phyloP scores from a whole-genome alignment of 2,113 vertebrate species.

The Cryptomyrus ogoouensis region DNA sequence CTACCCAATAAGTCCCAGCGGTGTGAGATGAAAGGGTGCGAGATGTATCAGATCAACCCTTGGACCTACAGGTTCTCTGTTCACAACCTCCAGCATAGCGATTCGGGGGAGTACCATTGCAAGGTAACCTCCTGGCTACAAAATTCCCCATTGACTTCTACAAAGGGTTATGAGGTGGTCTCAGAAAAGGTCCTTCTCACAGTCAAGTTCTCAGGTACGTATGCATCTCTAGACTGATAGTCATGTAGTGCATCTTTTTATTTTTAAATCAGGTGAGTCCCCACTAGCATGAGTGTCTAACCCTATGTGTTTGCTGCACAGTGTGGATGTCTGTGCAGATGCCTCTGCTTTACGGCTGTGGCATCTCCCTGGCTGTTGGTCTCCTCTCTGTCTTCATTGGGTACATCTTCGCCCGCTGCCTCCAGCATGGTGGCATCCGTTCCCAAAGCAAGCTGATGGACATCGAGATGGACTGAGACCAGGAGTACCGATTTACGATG shows the following conservation, averaged over 20 bases:
- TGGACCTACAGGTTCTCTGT: slow-evolving; percentile 62
- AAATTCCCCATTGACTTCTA: slow-evolving; percentile 51
- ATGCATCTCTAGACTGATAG: neutral
- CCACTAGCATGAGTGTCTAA: neutral
- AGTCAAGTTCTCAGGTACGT: slow-evolving; percentile 72
- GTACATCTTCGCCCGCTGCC: slow-evolving; percentile 68
- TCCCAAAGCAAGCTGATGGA: slow-evolving; percentile 64
- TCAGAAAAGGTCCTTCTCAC: slow-evolving; percentile 60
- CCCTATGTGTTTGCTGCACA: slow-evolving; percentile 32
- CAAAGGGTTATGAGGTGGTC: slow-evolving; percentile 53
- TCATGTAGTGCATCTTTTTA: neutral
- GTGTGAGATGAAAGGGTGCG: slow-evolving; percentile 59
- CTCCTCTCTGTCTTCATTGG: slow-evolving; percentile 71
- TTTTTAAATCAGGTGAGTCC: neutral
- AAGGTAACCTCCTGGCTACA: slow-evolving; percentile 64
- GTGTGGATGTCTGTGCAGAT: slow-evolving; percentile 72
- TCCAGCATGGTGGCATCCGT: slow-evolving; percentile 58
- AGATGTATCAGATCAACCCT: slow-evolving; percentile 56
- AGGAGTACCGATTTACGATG: neutral
- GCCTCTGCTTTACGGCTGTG: slow-evolving; percentile 64
- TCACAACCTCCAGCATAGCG: slow-evolving; percentile 57
- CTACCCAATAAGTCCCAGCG: slow-evolving; percentile 52
- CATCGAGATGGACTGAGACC: slow-evolving; percentile 70
- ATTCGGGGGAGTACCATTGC: slow-evolving; percentile 69
- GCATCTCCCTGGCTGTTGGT: slow-evolving; percentile 59